Percentiles rank a stretch among this genome's conserved stretches.
phyloP scores from a whole-genome alignment of 2,797 vertebrate species.

The Streptopelia turtur region DNA sequence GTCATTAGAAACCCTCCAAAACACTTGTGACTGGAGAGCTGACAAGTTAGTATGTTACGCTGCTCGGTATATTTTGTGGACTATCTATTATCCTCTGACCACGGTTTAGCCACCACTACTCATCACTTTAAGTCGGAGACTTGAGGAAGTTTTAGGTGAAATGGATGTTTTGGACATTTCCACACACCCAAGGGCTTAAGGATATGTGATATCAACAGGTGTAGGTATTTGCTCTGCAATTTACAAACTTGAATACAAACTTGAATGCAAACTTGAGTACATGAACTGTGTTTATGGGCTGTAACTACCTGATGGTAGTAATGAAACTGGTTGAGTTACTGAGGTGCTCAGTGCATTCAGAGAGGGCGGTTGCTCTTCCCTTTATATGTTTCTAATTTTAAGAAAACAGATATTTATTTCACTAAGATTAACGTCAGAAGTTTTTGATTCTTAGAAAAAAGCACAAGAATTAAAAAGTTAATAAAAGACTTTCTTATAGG shows the following conservation, averaged over 20 bases:
- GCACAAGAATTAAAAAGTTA: background rate
- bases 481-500: background rate
- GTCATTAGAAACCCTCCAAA: background rate
- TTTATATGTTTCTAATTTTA: background rate
- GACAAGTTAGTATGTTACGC: background rate
- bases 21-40: background rate
- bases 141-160: background rate
- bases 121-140: background rate
- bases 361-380: background rate
- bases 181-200: background rate
- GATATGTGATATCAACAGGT: background rate
- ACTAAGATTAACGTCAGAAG: background rate
- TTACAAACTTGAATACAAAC: background rate
- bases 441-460: background rate
- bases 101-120: background rate
- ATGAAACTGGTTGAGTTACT: background rate
- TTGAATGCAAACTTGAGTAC: background rate
- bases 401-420: background rate
- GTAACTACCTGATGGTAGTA: background rate
- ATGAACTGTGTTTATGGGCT: background rate
- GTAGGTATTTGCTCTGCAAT: background rate
- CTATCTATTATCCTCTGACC: background rate
- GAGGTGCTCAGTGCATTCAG: background rate
- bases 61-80: background rate
- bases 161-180: background rate